phyloP scores from a whole-genome alignment of 1,140 invertebrate genomes.

The Rhyacophila brunnea region DNA sequence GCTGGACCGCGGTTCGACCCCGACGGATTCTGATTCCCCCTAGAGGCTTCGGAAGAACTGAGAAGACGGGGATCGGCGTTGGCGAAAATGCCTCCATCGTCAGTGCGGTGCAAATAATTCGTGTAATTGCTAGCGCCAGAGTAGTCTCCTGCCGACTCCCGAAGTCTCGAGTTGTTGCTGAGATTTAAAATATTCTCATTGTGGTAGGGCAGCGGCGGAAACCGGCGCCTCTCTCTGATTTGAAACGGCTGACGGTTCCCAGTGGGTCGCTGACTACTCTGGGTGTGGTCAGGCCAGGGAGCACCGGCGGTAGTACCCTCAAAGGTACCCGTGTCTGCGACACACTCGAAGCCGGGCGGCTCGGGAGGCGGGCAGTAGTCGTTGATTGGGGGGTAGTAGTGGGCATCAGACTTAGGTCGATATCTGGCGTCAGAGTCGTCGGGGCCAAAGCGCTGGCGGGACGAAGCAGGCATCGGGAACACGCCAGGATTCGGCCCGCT shows the following conservation, averaged over 20 bases:
- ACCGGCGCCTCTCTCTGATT: constrained; percentile 3
- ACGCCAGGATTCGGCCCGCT: background rate
- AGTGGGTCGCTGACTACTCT: too few relatives aligned
- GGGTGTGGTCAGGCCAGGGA: too few relatives aligned
- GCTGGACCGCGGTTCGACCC: too few relatives aligned
- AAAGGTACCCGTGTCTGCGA: too few relatives aligned
- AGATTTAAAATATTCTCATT: constrained; percentile 32
- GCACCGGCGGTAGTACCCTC: too few relatives aligned
- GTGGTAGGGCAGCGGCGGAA: constrained; percentile 25
- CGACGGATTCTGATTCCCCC: constrained; percentile 4
- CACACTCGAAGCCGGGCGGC: background rate
- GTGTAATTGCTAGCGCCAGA: constrained; percentile 27
- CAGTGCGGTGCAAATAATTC: constrained; percentile 26
- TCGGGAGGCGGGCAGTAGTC: constrained; percentile 7
- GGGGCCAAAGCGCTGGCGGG: background rate
- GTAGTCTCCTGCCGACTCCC: constrained; percentile 11
- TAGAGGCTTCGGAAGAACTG: background rate
- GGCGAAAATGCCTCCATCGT: constrained; percentile 1
- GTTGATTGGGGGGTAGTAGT: constrained; percentile 17
- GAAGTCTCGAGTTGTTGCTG: constrained; percentile 25
- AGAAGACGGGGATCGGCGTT: background rate
- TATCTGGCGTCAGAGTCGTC: constrained; percentile 6
- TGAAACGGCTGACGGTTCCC: constrained; percentile 5
- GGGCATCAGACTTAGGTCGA: constrained; percentile 13
- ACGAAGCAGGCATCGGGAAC: background rate